Evolutionary conservation across 2,113 vertebrate species (phyloP).

Genomic region (Tiliqua scincoides): DNA sequence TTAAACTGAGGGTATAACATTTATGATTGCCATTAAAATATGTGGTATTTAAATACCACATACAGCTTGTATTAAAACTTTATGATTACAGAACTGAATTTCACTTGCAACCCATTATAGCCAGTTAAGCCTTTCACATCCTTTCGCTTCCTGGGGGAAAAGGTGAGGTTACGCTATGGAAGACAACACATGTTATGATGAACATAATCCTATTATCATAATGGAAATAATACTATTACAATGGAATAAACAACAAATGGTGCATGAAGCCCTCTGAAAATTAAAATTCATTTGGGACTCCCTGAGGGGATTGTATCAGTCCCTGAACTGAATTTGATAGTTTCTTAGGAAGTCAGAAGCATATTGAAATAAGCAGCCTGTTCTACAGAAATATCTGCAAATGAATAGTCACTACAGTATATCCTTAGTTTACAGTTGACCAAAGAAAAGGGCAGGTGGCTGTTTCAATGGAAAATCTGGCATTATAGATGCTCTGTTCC

Average conservation of each 20-base stretch:
- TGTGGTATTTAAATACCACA: background rate
- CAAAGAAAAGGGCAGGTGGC: slow-evolving; percentile 27
- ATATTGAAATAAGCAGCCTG: slow-evolving; percentile 49
- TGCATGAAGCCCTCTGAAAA: slow-evolving; percentile 59
- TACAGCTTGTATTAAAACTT: background rate
- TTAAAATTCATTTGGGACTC: slow-evolving; percentile 69
- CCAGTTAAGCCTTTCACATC: slow-evolving; percentile 28
- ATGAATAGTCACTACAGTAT: slow-evolving; percentile 43
- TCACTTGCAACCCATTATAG: background rate
- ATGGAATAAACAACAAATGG: slow-evolving; percentile 68
- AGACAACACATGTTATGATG: slow-evolving; percentile 45
- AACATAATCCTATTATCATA: slow-evolving; percentile 56
- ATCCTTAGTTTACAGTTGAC: slow-evolving; percentile 47
- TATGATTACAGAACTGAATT: slow-evolving; percentile 6
- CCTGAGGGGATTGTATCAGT: slow-evolving; percentile 34
- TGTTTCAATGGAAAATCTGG: slow-evolving; percentile 20
- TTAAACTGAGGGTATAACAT: background rate
- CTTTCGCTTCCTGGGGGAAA: slow-evolving; percentile 46
- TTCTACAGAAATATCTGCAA: slow-evolving; percentile 29
- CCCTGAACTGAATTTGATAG: slow-evolving; percentile 55
- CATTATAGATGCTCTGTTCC: slow-evolving; percentile 19
- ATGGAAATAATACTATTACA: slow-evolving; percentile 64
- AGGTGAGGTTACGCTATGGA: slow-evolving; percentile 37
- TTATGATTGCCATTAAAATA: background rate
- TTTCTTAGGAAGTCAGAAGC: slow-evolving; percentile 58